Conservation (phyloP, 2,113 vertebrate species). For the Leptodactylus fuscus region DNA sequence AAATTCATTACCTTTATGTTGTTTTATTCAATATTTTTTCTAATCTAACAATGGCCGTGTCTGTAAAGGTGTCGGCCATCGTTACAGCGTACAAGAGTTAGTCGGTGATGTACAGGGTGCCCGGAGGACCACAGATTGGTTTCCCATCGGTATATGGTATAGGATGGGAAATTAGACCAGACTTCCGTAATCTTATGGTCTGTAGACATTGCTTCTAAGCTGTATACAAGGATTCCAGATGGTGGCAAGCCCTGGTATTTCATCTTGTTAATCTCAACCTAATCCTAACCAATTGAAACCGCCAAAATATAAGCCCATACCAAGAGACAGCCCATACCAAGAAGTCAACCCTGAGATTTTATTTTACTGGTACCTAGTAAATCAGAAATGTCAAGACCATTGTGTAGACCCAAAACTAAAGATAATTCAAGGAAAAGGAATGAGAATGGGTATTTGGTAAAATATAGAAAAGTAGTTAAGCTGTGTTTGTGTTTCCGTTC, state of each 20-base stretch:
- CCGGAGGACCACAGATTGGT: not conserved
- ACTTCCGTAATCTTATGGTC: not conserved
- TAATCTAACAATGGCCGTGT: not conserved
- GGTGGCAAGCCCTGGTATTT: not conserved
- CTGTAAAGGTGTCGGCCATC: not conserved
- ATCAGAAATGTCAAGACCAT: not conserved
- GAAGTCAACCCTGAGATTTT: not conserved
- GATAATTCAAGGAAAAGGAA: not conserved
- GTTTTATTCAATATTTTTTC: not conserved
- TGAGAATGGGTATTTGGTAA: too few relatives aligned
- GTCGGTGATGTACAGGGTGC: not conserved
- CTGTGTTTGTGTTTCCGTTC: too few relatives aligned
- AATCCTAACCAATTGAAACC: not conserved
- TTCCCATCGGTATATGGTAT: not conserved
- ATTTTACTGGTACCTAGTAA: not conserved
- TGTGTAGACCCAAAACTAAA: not conserved
- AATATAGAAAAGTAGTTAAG: too few relatives aligned
- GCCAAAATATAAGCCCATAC: not conserved
- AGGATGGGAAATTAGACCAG: not conserved
- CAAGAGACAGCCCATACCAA: not conserved
- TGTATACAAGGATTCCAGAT: slow-evolving; percentile 23
- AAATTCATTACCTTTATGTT: not conserved
- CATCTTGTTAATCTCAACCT: not conserved
- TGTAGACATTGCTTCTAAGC: not conserved
- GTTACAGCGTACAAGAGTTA: not conserved